phyloP scores from a whole-genome alignment of 2,888 invertebrate species.

The Lasius fuliginosus region DNA sequence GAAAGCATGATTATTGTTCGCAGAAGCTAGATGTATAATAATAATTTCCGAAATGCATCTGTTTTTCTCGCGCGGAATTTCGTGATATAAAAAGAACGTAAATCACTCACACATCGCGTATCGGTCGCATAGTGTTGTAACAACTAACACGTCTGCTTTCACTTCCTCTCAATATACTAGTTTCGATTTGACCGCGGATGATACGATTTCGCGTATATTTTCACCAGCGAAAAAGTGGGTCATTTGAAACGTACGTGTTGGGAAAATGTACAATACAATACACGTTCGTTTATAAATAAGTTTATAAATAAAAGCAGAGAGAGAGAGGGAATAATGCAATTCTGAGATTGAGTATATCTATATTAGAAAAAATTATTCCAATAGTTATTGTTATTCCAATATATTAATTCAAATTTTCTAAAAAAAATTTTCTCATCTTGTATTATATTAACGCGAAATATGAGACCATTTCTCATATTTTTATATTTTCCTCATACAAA shows the following conservation, averaged over 20 bases:
- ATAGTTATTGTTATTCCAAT: not conserved
- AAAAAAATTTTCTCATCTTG: not conserved
- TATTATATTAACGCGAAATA: not conserved
- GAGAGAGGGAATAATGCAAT: not conserved
- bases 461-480: not conserved
- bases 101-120: not conserved
- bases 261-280: slow-evolving; percentile 8
- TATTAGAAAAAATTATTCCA: not conserved
- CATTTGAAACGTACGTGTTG: not conserved
- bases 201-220: slow-evolving; percentile 31
- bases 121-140: not conserved
- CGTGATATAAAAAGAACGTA: slow-evolving; percentile 14
- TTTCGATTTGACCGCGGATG: not conserved
- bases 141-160: not conserved
- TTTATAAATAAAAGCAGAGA: slow-evolving; percentile 5
- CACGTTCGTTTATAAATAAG: not conserved
- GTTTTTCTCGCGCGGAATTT: slow-evolving; percentile 8
- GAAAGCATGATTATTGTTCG: slow-evolving; percentile 31
- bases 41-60: not conserved
- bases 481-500: not conserved
- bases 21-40: not conserved
- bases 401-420: not conserved
- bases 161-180: not conserved
- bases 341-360: not conserved
- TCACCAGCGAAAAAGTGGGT: slow-evolving; percentile 24